Conservation (phyloP, 2,888 invertebrate genomes). For the Epirrita christyi region DNA sequence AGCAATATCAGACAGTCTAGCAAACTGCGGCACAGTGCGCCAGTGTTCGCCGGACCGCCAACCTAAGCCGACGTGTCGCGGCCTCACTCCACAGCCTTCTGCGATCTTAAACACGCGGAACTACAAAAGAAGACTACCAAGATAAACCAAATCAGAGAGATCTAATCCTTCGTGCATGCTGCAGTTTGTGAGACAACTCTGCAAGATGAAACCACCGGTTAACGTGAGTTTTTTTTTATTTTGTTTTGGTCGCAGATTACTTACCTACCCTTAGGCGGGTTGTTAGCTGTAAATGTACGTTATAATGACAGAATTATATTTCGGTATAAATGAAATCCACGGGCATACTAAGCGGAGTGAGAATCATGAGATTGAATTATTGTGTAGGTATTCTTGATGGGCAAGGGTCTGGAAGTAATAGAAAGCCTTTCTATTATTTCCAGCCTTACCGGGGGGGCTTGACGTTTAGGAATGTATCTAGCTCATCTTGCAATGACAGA, state of each 20-base stretch:
- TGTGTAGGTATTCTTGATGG: too few relatives aligned
- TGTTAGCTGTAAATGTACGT: background rate
- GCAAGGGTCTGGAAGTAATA: too few relatives aligned
- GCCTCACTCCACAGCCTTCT: conserved; percentile 52
- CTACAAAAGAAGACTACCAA: conserved; percentile 17
- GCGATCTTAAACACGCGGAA: conserved; percentile 54
- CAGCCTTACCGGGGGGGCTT: too few relatives aligned
- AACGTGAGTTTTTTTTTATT: conserved; percentile 62
- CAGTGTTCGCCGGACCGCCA: conserved; percentile 73
- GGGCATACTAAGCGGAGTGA: too few relatives aligned
- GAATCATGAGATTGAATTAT: too few relatives aligned
- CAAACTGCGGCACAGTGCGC: conserved; percentile 62
- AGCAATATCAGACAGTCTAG: conserved; percentile 41
- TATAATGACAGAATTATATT: too few relatives aligned
- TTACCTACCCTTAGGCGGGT: too few relatives aligned
- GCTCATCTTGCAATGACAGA: too few relatives aligned
- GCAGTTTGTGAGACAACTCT: conserved; percentile 63
- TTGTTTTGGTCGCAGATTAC: too few relatives aligned
- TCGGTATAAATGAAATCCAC: too few relatives aligned
- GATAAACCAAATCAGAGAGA: conserved; percentile 4
- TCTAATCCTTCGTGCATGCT: conserved; percentile 57
- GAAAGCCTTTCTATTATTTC: too few relatives aligned
- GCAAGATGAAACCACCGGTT: conserved; percentile 78
- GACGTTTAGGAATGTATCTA: too few relatives aligned
- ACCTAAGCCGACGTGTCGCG: conserved; percentile 56